These are phyloP conservation scores for Toxotes lorentzi DNA, from an alignment of 2,797 vertebrate species.

Conservation along the genomic window DNA sequence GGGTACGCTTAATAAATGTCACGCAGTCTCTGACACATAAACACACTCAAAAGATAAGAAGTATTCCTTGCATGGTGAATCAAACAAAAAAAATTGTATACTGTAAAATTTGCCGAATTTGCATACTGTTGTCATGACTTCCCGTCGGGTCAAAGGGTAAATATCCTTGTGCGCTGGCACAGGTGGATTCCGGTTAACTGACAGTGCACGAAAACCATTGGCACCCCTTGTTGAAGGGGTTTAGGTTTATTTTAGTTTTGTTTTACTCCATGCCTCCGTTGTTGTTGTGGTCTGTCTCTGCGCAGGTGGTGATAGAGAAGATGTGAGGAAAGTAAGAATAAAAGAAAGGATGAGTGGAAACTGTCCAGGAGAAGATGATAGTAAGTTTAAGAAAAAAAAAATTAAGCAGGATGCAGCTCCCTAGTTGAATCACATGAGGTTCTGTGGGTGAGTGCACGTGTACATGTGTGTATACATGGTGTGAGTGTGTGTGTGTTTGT, in stretches of 20 bases:
- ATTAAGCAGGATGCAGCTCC: slow-evolving; percentile 55
- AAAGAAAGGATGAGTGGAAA: slow-evolving; percentile 57
- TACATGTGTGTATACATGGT: slow-evolving; percentile 61
- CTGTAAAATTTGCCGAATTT: slow-evolving; percentile 97
- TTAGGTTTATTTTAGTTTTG: slow-evolving; percentile 59
- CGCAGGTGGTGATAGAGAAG: slow-evolving; percentile 78
- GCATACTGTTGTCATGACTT: slow-evolving; percentile 96
- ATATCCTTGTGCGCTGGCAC: slow-evolving; percentile 82
- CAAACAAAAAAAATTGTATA: slow-evolving; percentile 91
- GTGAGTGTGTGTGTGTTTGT: slow-evolving; percentile 68
- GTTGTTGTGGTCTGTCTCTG: slow-evolving; percentile 84
- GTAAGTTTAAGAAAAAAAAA: slow-evolving; percentile 30
- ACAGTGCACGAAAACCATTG: slow-evolving; percentile 87
- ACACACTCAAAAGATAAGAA: slow-evolving; percentile 89
- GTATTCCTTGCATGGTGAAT: slow-evolving; percentile 99
- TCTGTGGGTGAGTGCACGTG: slow-evolving; percentile 63
- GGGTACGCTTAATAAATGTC: slow-evolving; percentile 99
- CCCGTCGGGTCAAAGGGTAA: slow-evolving; percentile 93
- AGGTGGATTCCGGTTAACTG: slow-evolving; percentile 86
- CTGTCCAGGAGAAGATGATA: slow-evolving; percentile 42
- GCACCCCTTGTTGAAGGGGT: slow-evolving; percentile 54
- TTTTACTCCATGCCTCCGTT: slow-evolving; percentile 69
- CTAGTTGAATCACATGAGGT: slow-evolving; percentile 55
- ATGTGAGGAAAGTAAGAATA: slow-evolving; percentile 59
- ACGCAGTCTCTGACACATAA: slow-evolving; percentile 88